A percentile compares a stretch with the other conserved stretches of the same genome.
These are phyloP conservation scores for Pheucticus melanocephalus DNA, from an alignment of 2,113 vertebrate genomes.

Conservation along the genomic window DNA sequence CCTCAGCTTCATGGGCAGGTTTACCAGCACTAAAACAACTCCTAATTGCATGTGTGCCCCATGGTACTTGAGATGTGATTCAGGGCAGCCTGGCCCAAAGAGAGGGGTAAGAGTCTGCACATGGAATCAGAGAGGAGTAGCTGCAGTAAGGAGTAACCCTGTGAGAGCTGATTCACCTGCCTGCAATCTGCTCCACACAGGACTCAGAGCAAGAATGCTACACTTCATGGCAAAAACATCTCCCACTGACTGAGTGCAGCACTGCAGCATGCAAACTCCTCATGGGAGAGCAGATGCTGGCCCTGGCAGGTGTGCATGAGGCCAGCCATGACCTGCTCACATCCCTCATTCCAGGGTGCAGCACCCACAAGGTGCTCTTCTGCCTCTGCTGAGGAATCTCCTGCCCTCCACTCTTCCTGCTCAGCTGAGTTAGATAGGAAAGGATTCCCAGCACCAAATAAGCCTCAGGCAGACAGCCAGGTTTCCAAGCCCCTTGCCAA, in stretches of 20 bases:
- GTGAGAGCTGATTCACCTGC: neutral
- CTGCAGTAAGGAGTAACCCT: neutral
- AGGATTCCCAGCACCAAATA: neutral
- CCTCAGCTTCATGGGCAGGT: neutral
- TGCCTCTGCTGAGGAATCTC: neutral
- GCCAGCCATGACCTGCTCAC: neutral
- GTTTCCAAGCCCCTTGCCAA: neutral
- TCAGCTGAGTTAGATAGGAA: neutral
- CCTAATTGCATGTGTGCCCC: neutral
- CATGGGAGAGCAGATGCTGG: neutral
- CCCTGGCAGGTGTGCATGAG: fast-evolving
- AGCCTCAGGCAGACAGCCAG: neutral
- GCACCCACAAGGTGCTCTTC: neutral
- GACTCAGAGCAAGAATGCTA: neutral
- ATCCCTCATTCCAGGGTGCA: neutral
- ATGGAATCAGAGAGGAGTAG: fast-evolving
- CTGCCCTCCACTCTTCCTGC: neutral
- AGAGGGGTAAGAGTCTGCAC: neutral
- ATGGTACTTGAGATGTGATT: neutral
- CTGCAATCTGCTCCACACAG: neutral
- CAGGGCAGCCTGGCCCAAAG: neutral
- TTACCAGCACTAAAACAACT: neutral
- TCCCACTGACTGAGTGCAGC: neutral
- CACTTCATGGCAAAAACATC: neutral
- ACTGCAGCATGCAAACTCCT: fast-evolving